phyloP scores from a whole-genome alignment of 2,797 vertebrate species.

The Chaetophractus vellerosus region DNA sequence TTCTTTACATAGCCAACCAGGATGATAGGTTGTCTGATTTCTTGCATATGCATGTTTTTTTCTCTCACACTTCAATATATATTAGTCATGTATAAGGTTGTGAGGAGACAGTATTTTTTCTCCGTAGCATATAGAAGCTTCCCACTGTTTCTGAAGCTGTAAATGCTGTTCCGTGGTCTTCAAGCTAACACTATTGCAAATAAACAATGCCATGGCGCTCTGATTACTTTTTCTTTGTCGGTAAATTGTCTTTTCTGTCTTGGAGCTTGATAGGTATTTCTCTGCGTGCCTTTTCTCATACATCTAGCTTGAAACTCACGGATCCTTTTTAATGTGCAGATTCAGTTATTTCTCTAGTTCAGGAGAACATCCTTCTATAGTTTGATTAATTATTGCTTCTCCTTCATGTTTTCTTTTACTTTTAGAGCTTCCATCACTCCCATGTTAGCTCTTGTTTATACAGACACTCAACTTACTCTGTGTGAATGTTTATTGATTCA shows the following conservation, averaged over 20 bases:
- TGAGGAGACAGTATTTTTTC: background rate
- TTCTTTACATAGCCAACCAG: background rate
- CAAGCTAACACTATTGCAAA: background rate
- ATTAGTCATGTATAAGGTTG: background rate
- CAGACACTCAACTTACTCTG: too few relatives aligned
- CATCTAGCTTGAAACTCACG: background rate
- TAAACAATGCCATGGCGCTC: background rate
- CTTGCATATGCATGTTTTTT: background rate
- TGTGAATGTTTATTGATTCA: too few relatives aligned
- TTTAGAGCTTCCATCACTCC: background rate
- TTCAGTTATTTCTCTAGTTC: background rate
- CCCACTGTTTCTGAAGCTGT: background rate
- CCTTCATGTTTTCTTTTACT: background rate
- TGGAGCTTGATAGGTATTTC: constrained; percentile 15
- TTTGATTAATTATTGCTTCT: constrained; percentile 5
- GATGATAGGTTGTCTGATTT: background rate
- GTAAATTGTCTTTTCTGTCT: background rate
- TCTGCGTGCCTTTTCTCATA: background rate
- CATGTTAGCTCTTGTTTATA: background rate
- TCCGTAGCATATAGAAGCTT: background rate
- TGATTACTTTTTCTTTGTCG: constrained; percentile 32
- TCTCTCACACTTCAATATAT: background rate
- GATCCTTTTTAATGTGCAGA: background rate
- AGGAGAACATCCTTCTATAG: background rate
- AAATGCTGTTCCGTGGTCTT: background rate